phyloP scores from a whole-genome alignment of 1,140 invertebrate genomes.

The Lordiphosa collinella region DNA sequence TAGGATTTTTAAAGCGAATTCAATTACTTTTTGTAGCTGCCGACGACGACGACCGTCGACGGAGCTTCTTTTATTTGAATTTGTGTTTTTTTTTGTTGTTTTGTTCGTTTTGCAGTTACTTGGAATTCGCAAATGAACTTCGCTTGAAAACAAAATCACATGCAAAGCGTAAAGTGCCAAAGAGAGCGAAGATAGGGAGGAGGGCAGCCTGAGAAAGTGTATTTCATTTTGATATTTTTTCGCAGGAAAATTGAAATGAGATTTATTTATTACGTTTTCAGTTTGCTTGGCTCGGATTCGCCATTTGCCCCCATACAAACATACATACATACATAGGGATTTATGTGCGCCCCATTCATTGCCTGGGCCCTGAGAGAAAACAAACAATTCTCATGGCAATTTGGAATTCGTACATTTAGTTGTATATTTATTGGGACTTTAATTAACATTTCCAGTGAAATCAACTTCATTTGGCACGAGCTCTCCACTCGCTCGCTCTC shows the following conservation, averaged over 20 bases:
- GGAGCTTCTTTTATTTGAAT: constrained; percentile 24
- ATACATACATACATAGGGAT: constrained; percentile 2
- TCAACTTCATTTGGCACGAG: constrained; percentile 7
- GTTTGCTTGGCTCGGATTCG: constrained; percentile 34
- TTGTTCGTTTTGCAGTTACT: constrained; percentile 56
- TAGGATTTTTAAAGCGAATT: constrained; percentile 66
- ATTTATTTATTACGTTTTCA: constrained; percentile 73
- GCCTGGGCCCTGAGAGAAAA: constrained; percentile 35
- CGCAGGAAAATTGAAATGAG: constrained; percentile 74
- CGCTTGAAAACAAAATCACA: constrained; percentile 77
- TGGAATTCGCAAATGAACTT: constrained; percentile 76
- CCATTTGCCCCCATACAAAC: constrained; percentile 2
- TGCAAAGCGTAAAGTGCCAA: constrained; percentile 71
- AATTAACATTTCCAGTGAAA: constrained; percentile 73
- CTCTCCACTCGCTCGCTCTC: constrained; percentile 9
- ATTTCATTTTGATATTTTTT: constrained; percentile 75
- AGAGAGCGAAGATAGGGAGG: neutral
- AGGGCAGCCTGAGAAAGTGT: constrained; percentile 54
- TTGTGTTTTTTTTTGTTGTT: constrained; percentile 23
- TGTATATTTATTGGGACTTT: constrained; percentile 45
- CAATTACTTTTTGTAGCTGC: constrained; percentile 72
- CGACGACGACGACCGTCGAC: constrained; percentile 12
- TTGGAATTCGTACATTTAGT: constrained; percentile 37
- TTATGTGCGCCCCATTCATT: constrained; percentile 34
- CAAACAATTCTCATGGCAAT: constrained; percentile 49